Evolutionary conservation across 2,888 invertebrate genomes (phyloP).

Genomic region (Drosophila lacicola): DNA sequence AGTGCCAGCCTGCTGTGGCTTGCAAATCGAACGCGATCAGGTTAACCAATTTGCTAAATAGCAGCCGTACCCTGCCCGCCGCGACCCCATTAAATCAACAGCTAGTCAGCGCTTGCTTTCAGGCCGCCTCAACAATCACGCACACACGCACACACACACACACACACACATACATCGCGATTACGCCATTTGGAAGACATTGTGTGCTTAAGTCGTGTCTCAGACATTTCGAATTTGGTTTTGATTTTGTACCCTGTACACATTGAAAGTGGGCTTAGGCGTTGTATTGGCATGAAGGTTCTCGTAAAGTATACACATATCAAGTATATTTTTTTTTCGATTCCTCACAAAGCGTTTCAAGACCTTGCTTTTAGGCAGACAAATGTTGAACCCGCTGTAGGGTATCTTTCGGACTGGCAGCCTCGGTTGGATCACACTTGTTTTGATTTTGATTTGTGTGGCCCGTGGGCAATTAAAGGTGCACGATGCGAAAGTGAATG

Average conservation of each 20-base stretch:
- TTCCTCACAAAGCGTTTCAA: no score
- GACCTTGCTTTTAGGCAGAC: no score
- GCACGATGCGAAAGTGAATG: constrained; percentile 77
- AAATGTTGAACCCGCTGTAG: background rate
- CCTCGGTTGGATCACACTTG: background rate
- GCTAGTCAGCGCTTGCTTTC: constrained; percentile 41
- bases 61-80: background rate
- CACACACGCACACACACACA: constrained; percentile 5
- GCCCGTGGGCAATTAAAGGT: constrained; percentile 74
- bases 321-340: no score
- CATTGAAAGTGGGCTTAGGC: constrained; percentile 1
- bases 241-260: constrained; percentile 19
- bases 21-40: constrained; percentile 66
- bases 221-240: constrained; percentile 27
- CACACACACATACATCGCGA: constrained; percentile 17
- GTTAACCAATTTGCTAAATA: constrained; percentile 70
- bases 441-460: constrained; percentile 33
- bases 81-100: constrained; percentile 47
- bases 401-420: background rate
- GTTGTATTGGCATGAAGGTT: background rate
- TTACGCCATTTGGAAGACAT: constrained; percentile 68
- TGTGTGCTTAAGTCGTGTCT: constrained; percentile 24
- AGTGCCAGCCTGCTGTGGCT: constrained; percentile 58
- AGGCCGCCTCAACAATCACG: constrained; percentile 44
- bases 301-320: no score